phyloP scores from a whole-genome alignment of 2,888 invertebrate species.

The Endomychus coccineus region DNA sequence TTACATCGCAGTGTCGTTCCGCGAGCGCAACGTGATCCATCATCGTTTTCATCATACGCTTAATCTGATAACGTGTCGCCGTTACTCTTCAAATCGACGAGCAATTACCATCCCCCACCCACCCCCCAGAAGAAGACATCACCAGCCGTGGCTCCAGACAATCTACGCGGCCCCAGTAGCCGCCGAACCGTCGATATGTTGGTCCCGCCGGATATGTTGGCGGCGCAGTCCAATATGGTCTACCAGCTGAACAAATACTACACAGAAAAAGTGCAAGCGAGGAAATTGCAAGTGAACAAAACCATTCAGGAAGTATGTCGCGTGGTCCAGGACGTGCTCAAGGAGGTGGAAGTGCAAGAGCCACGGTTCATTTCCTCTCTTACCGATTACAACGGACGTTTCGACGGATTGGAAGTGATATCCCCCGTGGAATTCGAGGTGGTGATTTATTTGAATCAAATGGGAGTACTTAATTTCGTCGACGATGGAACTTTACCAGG shows the following conservation, averaged over 20 bases:
- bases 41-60: no score
- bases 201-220: slow-evolving; percentile 89
- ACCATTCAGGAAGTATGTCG: slow-evolving; percentile 71
- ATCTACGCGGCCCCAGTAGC: slow-evolving; percentile 32
- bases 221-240: slow-evolving; percentile 83
- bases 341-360: slow-evolving; percentile 80
- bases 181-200: slow-evolving; percentile 52
- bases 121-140: slow-evolving; percentile 13
- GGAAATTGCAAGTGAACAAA: slow-evolving; percentile 64
- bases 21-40: no score
- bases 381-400: slow-evolving; percentile 67
- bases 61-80: no score
- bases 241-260: slow-evolving; percentile 77
- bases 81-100: no score
- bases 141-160: slow-evolving; percentile 31
- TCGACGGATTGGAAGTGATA: slow-evolving; percentile 70
- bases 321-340: slow-evolving; percentile 74
- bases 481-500: slow-evolving; percentile 77
- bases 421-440: slow-evolving; percentile 78
- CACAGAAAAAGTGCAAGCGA: slow-evolving; percentile 65
- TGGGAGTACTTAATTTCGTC: slow-evolving; percentile 86
- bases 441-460: slow-evolving; percentile 77
- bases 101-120: no score
- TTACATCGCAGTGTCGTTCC: no score
- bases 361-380: slow-evolving; percentile 75